These are phyloP conservation scores for Phytoseiulus persimilis DNA, from an alignment of 2,888 invertebrate species.

Conservation along the genomic window DNA sequence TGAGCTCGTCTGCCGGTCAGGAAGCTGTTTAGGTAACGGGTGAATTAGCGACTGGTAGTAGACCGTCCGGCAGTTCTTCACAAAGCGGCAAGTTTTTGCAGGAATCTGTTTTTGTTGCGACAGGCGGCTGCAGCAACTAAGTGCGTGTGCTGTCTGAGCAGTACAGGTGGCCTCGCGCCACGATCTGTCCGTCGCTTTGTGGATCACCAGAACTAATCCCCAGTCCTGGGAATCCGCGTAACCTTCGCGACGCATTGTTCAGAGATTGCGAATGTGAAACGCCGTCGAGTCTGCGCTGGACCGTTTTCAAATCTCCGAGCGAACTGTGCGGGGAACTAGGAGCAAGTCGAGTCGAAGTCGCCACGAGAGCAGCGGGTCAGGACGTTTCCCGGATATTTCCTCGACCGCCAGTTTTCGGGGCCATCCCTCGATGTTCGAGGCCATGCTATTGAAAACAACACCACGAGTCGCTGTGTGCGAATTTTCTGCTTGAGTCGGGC, in stretches of 20 bases:
- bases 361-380: not conserved
- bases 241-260: not conserved
- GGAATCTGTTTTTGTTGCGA: constrained; percentile 5
- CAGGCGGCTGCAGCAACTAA: not conserved
- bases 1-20: not conserved
- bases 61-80: not conserved
- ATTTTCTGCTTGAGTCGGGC: too few relatives aligned
- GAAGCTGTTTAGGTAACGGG: not conserved
- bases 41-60: not conserved
- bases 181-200: not conserved
- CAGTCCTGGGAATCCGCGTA: not conserved
- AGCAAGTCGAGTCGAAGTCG: not conserved
- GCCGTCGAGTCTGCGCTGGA: not conserved
- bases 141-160: not conserved
- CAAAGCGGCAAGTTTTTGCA: not conserved
- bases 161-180: not conserved
- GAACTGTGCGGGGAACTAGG: not conserved
- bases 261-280: not conserved
- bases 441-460: too few relatives aligned
- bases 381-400: too few relatives aligned
- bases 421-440: too few relatives aligned
- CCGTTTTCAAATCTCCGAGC: not conserved
- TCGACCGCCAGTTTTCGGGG: too few relatives aligned
- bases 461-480: too few relatives aligned
- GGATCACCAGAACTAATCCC: not conserved